Percentiles rank a stretch among this genome's conserved stretches.
Conservation (phyloP, 2,113 vertebrate species). For the Ovis canadensis region DNA sequence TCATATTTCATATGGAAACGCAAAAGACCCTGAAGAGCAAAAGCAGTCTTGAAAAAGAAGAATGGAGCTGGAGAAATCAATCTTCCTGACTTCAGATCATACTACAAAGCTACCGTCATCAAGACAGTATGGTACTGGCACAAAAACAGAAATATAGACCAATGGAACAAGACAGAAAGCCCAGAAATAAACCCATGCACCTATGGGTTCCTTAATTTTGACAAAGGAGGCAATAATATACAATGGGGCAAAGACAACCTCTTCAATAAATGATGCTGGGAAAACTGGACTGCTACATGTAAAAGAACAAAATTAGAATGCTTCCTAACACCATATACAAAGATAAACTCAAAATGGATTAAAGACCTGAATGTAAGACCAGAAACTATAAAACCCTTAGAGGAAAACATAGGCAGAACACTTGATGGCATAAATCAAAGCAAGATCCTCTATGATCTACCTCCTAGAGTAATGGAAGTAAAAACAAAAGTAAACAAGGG, state of each 20-base stretch:
- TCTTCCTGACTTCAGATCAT: background rate
- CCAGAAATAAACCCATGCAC: background rate
- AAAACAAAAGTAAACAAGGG: background rate
- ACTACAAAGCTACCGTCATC: background rate
- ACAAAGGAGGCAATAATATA: background rate
- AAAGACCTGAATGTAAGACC: background rate
- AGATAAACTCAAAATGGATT: background rate
- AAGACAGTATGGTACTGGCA: background rate
- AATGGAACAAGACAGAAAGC: background rate
- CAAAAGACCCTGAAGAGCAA: background rate
- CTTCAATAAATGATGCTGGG: background rate
- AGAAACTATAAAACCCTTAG: background rate
- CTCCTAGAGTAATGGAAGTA: background rate
- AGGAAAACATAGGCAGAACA: background rate
- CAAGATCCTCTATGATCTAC: background rate
- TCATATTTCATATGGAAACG: background rate
- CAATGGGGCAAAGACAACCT: background rate
- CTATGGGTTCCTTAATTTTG: background rate
- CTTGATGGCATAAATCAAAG: background rate
- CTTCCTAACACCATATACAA: background rate
- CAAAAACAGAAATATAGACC: background rate
- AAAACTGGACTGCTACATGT: background rate
- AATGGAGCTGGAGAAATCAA: background rate
- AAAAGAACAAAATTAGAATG: background rate
- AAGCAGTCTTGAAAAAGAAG: background rate